Evolutionary conservation across 2,888 invertebrate species (phyloP).

Genomic region (Blastobasis adustella): DNA sequence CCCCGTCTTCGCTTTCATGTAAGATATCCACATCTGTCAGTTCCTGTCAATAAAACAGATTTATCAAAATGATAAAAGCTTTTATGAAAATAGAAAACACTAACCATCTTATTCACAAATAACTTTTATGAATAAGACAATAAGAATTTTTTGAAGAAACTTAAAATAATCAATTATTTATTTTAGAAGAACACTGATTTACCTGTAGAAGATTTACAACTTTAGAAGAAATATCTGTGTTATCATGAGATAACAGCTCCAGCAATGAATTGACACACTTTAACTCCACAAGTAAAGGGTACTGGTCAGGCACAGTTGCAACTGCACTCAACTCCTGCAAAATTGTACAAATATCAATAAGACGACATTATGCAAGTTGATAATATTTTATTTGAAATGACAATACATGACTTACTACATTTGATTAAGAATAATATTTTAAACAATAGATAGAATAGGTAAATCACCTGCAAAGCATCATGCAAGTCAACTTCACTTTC

Average conservation of each 20-base stretch:
- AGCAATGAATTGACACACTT: constrained; percentile 93
- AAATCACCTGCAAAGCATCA: constrained; percentile 85
- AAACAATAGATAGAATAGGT: background rate
- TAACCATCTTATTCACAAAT: too few species aligned
- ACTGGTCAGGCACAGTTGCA: constrained; percentile 96
- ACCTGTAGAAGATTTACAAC: constrained; percentile 81
- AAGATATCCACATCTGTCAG: constrained; percentile 96
- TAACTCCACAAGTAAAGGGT: constrained; percentile 91
- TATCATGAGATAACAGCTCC: constrained; percentile 95
- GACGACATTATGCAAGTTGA: too few species aligned
- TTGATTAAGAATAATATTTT: background rate
- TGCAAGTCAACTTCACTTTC: constrained; percentile 96
- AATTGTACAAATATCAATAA: background rate
- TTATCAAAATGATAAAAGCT: too few species aligned
- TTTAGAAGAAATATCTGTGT: constrained; percentile 92
- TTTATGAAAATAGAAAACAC: too few species aligned
- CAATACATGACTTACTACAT: background rate
- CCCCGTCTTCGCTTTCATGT: constrained; percentile 94
- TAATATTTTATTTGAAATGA: background rate
- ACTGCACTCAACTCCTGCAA: constrained; percentile 93
- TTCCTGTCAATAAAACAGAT: constrained; percentile 74
- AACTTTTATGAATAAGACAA: too few species aligned
- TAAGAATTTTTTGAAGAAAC: too few species aligned
- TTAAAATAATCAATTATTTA: too few species aligned
- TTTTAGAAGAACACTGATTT: constrained; percentile 6